Base-by-base conservation (phyloP, 2,797 vertebrate genomes). In the Alca torda region DNA sequence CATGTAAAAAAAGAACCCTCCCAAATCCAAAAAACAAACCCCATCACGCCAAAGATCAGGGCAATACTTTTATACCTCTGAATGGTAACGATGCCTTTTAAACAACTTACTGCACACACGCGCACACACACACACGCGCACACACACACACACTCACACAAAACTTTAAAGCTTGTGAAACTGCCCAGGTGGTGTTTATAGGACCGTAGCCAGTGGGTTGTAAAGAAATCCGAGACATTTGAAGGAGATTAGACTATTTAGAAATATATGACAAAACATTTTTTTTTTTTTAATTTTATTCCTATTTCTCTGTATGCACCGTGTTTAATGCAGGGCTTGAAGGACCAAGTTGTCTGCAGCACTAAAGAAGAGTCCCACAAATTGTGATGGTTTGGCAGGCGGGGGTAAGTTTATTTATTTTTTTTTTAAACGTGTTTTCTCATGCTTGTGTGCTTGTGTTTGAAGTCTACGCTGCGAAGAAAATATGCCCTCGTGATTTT, bases 111-210 rank as follows among this genome's bases (percentile, higher is more conserved):
- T 86, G 83, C 89, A 85, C 94, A 86, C 79, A 91, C 87, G 0
- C 94, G 17, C 72, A 4, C 88, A 35, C 90, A 30, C 95, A 1
- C 93, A 9, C 90, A 4, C 87, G 2, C 94, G 5, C 85, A 48
- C 79, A 53, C 91, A 24, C 87, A 35, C 95, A 85, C 96, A 91
- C 92, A 79, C 96, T 77, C 96, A 77, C 93, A 95, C 97, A 97
- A 98, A 98, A 98, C 96, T 98, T 98, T 97, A 97, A 97, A 97
- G 97, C 96, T 97, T 97, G 96, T 94, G 97, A 97, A 97, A 97
- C 97, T 97, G 91, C 88, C 96, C 98, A 98, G 98, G 98, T 98
- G 98, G 97, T 96, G 96, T 94, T 98, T 96, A 97, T 94, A 88
- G 95, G 95, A 97, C 96, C 87, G 95, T 93, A 95, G 95, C 93